Evolutionary conservation across 2,797 vertebrate species (phyloP), one percentile per base, ranked within the genome.

Genomic region (Geotrypetes seraphini): DNA sequence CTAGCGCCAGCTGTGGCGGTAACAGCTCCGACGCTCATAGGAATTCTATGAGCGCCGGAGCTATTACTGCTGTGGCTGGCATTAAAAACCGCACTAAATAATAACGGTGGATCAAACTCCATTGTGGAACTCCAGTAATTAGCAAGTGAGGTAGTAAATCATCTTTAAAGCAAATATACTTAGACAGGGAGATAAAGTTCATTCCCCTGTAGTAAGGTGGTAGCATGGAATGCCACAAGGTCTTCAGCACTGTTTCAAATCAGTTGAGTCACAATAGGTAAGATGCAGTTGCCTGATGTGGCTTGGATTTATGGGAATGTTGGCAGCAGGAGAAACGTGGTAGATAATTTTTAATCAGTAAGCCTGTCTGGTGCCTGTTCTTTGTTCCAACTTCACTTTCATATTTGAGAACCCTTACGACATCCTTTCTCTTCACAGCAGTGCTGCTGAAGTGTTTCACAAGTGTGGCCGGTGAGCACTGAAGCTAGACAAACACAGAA

Each of bases 261-360:
- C 60, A 31, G 36, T 40, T 39, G 24, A 28, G 36, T 59, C 36
- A 12, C n/a, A 1, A 4, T 25, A 56, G 66, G 59, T 9, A 39
- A 66, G 53, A 66, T 31, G 41, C 37, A 17, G 49, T 45, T 3
- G 44, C 47, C 37, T 24, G 25, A 43, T 47, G 57, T 51, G 10
- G 43, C 40, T 29, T 8, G 64, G 49, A 39, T 50, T 57, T 36
- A 62, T 53, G 71, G 72, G 69, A 75, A 69, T 57, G 54, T 66
- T 74, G 72, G 71, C 74, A 75, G 60, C 67, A 65, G 59, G 42
- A 54, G n/a, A 57, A 65, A 76, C 71, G 69, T 6, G 7, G 25
- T 40, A 7, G 54, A 53, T 70, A 78, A 63, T 78, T 66, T 57
- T 63, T 74, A 79, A 78, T 66, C 55, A 69, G 68, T 65, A 76